These are phyloP conservation scores for Garra rufa DNA, from an alignment of 2,113 vertebrate genomes.

Conservation along the genomic window DNA sequence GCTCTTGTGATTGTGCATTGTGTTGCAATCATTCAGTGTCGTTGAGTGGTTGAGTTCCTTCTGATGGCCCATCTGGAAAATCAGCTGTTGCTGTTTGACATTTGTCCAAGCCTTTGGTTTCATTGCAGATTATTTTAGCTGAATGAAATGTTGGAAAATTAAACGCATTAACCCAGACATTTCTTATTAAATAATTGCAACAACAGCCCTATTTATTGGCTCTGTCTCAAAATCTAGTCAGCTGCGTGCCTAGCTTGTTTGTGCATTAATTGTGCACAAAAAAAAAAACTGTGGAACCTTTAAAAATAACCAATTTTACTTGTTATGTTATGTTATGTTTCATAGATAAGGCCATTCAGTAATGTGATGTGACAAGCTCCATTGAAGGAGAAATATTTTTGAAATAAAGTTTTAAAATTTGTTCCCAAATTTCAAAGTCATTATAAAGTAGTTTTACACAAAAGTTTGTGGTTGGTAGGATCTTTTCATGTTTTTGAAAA, in stretches of 20 bases:
- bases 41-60: conserved; percentile 21
- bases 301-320: neutral
- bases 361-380: neutral
- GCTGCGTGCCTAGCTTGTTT: neutral
- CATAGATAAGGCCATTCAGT: neutral
- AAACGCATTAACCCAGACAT: neutral
- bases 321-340: too few relatives aligned
- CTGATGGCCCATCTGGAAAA: conserved; percentile 21
- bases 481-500: neutral
- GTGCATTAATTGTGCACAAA: neutral
- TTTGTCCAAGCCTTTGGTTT: conserved; percentile 20
- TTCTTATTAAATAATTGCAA: neutral
- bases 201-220: neutral
- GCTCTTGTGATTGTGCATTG: conserved; percentile 20
- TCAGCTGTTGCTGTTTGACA: conserved; percentile 14
- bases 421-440: too few relatives aligned
- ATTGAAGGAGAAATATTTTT: neutral
- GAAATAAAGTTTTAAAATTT: neutral
- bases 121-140: conserved; percentile 7
- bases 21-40: conserved; percentile 35
- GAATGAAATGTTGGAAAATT: neutral
- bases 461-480: neutral
- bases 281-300: neutral
- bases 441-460: too few relatives aligned
- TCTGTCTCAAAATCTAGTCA: conserved; percentile 34